These are phyloP conservation scores for Palloptera scutellata DNA, from an alignment of 2,888 invertebrate species.

Conservation along the genomic window DNA sequence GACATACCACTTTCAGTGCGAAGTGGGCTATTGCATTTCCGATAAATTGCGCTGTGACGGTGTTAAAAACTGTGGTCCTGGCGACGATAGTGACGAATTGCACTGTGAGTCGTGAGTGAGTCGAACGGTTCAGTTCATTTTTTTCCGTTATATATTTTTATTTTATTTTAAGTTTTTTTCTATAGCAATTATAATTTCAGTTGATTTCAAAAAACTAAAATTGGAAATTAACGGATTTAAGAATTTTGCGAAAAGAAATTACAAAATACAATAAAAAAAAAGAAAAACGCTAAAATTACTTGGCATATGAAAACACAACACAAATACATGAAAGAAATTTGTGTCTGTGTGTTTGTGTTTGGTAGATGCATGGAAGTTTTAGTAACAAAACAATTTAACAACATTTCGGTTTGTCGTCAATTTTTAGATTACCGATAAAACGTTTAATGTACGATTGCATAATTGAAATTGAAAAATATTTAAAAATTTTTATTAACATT, in stretches of 20 bases:
- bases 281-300: conserved; percentile 9
- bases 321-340: background rate
- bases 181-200: conserved; percentile 40
- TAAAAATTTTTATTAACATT: background rate
- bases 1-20: conserved; percentile 78
- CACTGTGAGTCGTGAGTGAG: conserved; percentile 67
- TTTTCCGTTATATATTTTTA: conserved; percentile 49
- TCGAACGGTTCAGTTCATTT: conserved; percentile 67
- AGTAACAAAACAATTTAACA: conserved; percentile 14
- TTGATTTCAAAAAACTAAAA: conserved; percentile 32
- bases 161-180: conserved; percentile 37
- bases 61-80: conserved; percentile 78
- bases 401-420: conserved; percentile 18
- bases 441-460: conserved; percentile 23
- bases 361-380: background rate
- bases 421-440: conserved; percentile 1
- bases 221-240: conserved; percentile 32
- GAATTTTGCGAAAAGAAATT: conserved; percentile 6
- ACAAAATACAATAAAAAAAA: background rate
- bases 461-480: conserved; percentile 17
- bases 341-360: background rate
- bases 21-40: conserved; percentile 81
- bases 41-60: conserved; percentile 79
- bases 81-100: conserved; percentile 66
- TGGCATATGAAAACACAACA: background rate